Conservation (phyloP, 2,797 vertebrate species). For the Oreochromis grahami region DNA sequence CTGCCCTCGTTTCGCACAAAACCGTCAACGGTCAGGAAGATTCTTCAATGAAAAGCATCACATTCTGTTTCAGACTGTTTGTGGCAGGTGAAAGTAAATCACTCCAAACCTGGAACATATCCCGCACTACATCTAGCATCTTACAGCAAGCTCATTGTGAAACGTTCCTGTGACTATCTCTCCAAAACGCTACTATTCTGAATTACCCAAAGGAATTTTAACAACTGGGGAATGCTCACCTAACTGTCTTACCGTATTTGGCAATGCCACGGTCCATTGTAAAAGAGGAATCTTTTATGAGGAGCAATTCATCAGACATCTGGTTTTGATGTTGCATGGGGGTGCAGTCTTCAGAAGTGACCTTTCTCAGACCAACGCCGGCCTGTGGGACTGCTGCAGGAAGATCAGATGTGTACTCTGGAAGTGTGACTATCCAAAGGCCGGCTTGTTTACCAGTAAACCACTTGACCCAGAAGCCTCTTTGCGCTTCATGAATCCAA, state of each 20-base stretch:
- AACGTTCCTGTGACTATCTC: conserved; percentile 5
- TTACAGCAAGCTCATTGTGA: conserved; percentile 9
- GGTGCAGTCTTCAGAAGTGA: conserved; percentile 38
- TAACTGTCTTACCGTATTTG: conserved; percentile 59
- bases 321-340: conserved; percentile 56
- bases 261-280: conserved; percentile 57
- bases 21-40: conserved; percentile 1
- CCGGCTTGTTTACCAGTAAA: conserved; percentile 14
- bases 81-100: conserved; percentile 1
- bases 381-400: conserved; percentile 30
- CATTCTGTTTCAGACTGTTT: not conserved
- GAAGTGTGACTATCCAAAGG: conserved; percentile 30
- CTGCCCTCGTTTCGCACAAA: conserved; percentile 1
- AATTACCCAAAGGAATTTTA: conserved; percentile 64
- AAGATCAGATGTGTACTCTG: conserved; percentile 42
- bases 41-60: not conserved
- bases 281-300: conserved; percentile 65
- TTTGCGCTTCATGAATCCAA: not conserved
- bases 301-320: conserved; percentile 67
- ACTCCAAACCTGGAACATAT: not conserved
- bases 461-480: not conserved
- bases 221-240: conserved; percentile 36
- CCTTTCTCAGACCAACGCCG: conserved; percentile 23
- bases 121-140: not conserved
- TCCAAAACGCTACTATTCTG: conserved; percentile 25